These are phyloP conservation scores for Acestrorhynchus altus DNA, from an alignment of 2,797 vertebrate genomes.

Conservation along the genomic window DNA sequence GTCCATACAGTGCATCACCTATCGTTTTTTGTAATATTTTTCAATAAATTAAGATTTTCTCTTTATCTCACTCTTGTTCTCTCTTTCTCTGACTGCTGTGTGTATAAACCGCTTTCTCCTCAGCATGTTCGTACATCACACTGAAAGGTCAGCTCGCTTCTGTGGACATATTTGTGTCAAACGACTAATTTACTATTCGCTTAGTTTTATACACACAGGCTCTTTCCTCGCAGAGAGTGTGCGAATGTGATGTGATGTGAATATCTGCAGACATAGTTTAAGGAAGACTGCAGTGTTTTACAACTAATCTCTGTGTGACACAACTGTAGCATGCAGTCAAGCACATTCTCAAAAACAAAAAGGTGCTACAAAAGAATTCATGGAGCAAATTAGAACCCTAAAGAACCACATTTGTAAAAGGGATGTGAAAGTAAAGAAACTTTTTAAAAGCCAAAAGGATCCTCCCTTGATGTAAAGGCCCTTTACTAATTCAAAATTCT, in stretches of 20 bases:
- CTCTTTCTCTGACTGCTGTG: not conserved
- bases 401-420: too few species aligned
- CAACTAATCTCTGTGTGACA: not conserved
- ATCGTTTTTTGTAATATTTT: too few species aligned
- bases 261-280: not conserved
- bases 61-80: not conserved
- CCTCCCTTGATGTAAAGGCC: too few species aligned
- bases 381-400: too few species aligned
- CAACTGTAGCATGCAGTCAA: not conserved
- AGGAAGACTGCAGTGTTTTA: not conserved
- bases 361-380: too few species aligned
- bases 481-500: too few species aligned
- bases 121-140: not conserved
- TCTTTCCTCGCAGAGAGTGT: not conserved
- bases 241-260: not conserved
- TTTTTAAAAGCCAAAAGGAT: too few species aligned
- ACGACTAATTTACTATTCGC: not conserved
- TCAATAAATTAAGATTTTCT: too few species aligned
- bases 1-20: too few species aligned
- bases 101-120: slow-evolving; percentile 4
- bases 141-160: slow-evolving; percentile 4
- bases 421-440: too few species aligned
- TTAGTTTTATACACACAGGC: not conserved
- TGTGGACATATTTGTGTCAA: not conserved
- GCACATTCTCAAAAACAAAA: too few species aligned